Base-by-base conservation (phyloP, 2,797 vertebrate species). In the Argentina silus region DNA sequence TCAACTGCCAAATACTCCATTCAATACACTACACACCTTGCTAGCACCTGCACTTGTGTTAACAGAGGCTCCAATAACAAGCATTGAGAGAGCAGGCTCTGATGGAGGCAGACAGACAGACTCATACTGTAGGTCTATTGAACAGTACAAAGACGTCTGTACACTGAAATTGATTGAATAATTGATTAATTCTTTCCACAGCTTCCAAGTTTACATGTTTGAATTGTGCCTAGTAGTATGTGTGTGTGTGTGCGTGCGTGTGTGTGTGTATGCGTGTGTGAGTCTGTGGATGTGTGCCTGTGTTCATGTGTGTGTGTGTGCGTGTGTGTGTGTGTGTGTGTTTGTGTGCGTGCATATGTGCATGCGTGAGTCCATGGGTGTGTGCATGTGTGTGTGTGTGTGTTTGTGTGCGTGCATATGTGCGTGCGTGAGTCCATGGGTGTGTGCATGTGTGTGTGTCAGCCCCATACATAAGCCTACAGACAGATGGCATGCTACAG, bases 401-500 rank as follows among this genome's bases (percentile, higher is more conserved):
- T 36, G 27, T 36, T 2, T 36, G 27, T 4, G 1, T 36, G 27
- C n/a, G n/a, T 36, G 27, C 4, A 36, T 36, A 4, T 36, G 27
- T 36, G 27, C 4, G 27, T 36, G 27, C 4, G 27, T 36, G 27
- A 2, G 27, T 36, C 2, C 4, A 4, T 36, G 27, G 1, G 27
- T 36, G 27, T 36, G 27, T 36, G 27, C 4, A 4, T 36, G 27
- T 36, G 27, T 36, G 27, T 36, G 27, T 36, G 27, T 1, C 27
- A 36, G 27, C 27, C 62, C 70, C 45, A 44, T 69, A 50, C 67
- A n/a, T 73, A 77, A 72, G 56, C 69, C 67, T 45, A 21, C 43
- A 36, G 70, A 50, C 84, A 88, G 79, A 86, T 84, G 83, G 83
- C 67, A 60, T 27, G 11, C 63, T 4, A 36, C 27, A 36, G 27